phyloP scores from a whole-genome alignment of 1,140 invertebrate species.

The Oryctes rhinoceros region DNA sequence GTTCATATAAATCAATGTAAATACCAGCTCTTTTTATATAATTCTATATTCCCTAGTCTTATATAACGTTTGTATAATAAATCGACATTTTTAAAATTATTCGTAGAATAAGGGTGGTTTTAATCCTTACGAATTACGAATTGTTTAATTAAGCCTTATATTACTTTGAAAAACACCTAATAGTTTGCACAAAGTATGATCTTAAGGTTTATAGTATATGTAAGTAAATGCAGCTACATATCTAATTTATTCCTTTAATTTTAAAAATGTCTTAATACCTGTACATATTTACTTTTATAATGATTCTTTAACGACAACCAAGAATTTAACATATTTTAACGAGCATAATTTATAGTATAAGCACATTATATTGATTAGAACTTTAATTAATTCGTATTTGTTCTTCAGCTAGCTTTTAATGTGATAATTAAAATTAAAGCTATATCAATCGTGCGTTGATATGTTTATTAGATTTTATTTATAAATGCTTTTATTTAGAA shows the following conservation, averaged over 20 bases:
- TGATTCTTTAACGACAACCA: background rate
- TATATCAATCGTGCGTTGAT: background rate
- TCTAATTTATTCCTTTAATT: background rate
- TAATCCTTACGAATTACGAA: too few species aligned
- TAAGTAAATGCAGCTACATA: background rate
- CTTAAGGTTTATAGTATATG: too few species aligned
- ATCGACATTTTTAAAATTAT: conserved; percentile 12
- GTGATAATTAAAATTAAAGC: background rate
- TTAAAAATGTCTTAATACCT: conserved; percentile 10
- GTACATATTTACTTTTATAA: background rate
- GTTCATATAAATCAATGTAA: background rate
- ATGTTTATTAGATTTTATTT: conserved; percentile 7
- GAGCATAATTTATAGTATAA: background rate
- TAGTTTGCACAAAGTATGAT: too few species aligned
- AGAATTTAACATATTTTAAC: conserved; percentile 23
- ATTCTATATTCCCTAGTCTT: background rate
- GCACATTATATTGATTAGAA: background rate
- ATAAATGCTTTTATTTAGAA: background rate
- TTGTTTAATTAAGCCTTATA: too few species aligned
- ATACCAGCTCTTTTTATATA: background rate
- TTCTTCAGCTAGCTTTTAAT: conserved; percentile 18
- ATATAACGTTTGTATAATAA: background rate
- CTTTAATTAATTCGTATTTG: background rate
- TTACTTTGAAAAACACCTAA: too few species aligned
- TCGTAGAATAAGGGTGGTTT: too few species aligned